Conservation (phyloP, 2,797 vertebrate genomes). For the Onychomys arenicola region DNA sequence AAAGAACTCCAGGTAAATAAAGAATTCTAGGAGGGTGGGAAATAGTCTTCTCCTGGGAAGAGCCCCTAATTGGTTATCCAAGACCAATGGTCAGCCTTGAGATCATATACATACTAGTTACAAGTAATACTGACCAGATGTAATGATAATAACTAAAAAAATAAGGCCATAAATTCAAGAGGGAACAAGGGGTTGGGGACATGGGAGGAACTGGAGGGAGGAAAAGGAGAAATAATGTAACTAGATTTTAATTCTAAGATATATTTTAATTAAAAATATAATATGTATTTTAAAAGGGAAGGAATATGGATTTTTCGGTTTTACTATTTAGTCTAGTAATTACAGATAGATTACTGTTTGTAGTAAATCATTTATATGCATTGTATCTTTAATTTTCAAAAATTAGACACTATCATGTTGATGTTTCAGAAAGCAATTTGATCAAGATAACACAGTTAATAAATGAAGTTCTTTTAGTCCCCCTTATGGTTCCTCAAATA, state of each 20-base stretch:
- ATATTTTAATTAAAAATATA: background rate
- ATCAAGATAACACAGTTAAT: background rate
- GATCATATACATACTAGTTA: background rate
- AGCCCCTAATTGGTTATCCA: background rate
- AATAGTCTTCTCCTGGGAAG: background rate
- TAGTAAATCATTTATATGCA: slow-evolving; percentile 8
- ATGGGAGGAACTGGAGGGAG: background rate
- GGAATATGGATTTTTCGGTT: background rate
- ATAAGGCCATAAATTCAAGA: background rate
- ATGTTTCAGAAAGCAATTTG: slow-evolving; percentile 23
- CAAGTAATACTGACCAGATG: background rate
- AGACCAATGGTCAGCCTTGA: background rate
- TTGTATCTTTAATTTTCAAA: slow-evolving; percentile 34
- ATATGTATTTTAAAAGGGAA: background rate
- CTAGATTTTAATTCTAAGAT: background rate
- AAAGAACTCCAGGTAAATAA: background rate
- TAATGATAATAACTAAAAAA: background rate
- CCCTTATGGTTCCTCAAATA: background rate
- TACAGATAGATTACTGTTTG: background rate
- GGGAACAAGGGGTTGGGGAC: background rate
- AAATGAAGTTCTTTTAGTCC: background rate
- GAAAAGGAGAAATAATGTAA: background rate
- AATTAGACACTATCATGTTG: background rate
- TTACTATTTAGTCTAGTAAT: slow-evolving; percentile 3
- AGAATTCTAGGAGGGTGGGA: background rate